phyloP scores from a whole-genome alignment of 2,113 vertebrate species.

The Chiloscyllium plagiosum region DNA sequence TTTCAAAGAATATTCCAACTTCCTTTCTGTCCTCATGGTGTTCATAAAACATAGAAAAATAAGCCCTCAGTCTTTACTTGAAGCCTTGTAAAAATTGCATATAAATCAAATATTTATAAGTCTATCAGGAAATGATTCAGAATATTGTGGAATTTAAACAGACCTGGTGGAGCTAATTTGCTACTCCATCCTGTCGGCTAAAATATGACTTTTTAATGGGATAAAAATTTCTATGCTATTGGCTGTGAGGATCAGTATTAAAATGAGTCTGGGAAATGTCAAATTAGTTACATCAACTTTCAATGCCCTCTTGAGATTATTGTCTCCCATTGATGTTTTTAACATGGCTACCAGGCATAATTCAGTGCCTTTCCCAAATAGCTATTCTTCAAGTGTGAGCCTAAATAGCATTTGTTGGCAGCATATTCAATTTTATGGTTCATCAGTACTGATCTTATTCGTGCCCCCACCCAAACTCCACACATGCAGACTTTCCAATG shows the following conservation, averaged over 20 bases:
- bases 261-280: constrained; percentile 14
- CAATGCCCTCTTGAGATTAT: not conserved
- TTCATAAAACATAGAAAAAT: not conserved
- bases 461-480: not conserved
- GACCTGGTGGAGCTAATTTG: constrained; percentile 18
- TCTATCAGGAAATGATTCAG: not conserved
- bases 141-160: not conserved
- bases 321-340: not conserved
- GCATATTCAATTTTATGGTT: not conserved
- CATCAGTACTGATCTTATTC: not conserved
- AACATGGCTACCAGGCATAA: not conserved
- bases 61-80: not conserved
- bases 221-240: not conserved
- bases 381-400: not conserved
- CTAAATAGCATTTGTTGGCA: not conserved
- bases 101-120: not conserved
- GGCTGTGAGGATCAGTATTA: not conserved
- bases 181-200: not conserved
- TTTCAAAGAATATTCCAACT: not conserved
- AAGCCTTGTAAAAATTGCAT: constrained; percentile 7
- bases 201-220: constrained; percentile 20
- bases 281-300: not conserved
- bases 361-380: not conserved
- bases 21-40: not conserved
- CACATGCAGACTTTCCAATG: not conserved